A percentile compares a stretch with the other conserved stretches of the same genome.
Conservation (phyloP, 30 jellyfish, hydroid and myxozoan species). For the Haliclystus octoradiatus region DNA sequence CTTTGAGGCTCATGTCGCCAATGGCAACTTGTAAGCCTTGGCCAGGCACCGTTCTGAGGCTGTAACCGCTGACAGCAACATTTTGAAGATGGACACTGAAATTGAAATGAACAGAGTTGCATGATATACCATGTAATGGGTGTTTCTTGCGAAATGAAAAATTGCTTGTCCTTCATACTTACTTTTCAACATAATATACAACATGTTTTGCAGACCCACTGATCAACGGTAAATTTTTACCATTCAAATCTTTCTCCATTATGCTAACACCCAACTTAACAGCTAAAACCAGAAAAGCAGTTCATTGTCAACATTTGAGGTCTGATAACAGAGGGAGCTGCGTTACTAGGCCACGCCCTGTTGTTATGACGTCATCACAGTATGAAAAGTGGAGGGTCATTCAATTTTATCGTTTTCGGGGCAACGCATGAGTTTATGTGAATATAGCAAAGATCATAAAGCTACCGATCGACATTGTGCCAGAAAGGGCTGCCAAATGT, state of each 20-base stretch:
- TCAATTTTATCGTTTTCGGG: background rate
- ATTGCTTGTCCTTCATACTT: too few species aligned
- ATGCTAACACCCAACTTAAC: background rate
- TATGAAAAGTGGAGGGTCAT: constrained; percentile 21
- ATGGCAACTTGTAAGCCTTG: constrained; percentile 31
- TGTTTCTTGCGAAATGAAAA: too few species aligned
- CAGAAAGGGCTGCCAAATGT: background rate
- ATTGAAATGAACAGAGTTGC: too few species aligned
- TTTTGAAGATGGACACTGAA: constrained; percentile 18
- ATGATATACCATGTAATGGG: too few species aligned
- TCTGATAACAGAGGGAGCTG: background rate
- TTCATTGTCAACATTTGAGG: too few species aligned
- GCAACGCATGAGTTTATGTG: constrained; percentile 20
- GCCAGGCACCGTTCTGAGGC: constrained; percentile 17
- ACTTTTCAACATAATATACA: background rate
- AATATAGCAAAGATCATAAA: background rate
- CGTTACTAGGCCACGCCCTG: constrained; percentile 16
- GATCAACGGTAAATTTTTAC: background rate
- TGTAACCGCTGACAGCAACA: constrained; percentile 12
- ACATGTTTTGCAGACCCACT: background rate
- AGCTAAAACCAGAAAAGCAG: too few species aligned
- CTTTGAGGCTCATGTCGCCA: constrained; percentile 1
- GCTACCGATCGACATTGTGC: background rate
- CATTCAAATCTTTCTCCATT: background rate
- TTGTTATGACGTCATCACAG: constrained; percentile 5